Base-by-base conservation (phyloP, 2,888 invertebrate genomes). In the Cataglyphis cursor region DNA sequence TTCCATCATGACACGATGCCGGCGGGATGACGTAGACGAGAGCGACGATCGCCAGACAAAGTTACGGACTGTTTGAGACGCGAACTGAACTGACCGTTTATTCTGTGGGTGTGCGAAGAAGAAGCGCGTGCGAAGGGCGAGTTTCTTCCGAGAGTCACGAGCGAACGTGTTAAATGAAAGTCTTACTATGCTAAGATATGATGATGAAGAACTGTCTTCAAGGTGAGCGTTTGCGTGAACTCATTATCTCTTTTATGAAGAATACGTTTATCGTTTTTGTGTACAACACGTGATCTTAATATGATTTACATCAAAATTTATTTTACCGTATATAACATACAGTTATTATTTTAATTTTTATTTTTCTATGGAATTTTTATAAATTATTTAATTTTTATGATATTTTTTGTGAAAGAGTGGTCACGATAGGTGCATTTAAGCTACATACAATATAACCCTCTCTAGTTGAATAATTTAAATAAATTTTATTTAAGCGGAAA, bases 151-250 rank as follows among this genome's bases (percentile, higher is more conserved):
- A 54, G 41, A 31, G 57, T 85, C 65, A 64, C 38, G 54, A 75
- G 81, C 70, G 90, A 35, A 21, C 21, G 24, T 48, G 35, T 57
- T 81, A 18, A 73, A 88, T 85, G 90, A 84, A 80, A 82, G n/a
- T 82, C 68, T 82, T 88, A 90, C 88, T 90, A 92, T 91, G 91
- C 90, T 57, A 83, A 91, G 83, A 82, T 76, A 91, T 91, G 91
- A 84, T 70, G 75, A 68, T 74, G 73, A 59, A 44, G 44, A 72
- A 57, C 73, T 66, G 54, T 90, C 68, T 80, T 74, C 78, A 83
- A 86, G 91, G 91, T 91, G 86, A 89, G 86, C 66, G 57, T 24
- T 61, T 41, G 48, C 48, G 28, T 61, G 15, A 70, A 70, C 35
- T 59, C 24, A 38, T 44, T 57, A 28, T 35, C 15, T 18, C 41